Conservation (phyloP, 2,797 vertebrate species). For the Sebastolobus alascanus region DNA sequence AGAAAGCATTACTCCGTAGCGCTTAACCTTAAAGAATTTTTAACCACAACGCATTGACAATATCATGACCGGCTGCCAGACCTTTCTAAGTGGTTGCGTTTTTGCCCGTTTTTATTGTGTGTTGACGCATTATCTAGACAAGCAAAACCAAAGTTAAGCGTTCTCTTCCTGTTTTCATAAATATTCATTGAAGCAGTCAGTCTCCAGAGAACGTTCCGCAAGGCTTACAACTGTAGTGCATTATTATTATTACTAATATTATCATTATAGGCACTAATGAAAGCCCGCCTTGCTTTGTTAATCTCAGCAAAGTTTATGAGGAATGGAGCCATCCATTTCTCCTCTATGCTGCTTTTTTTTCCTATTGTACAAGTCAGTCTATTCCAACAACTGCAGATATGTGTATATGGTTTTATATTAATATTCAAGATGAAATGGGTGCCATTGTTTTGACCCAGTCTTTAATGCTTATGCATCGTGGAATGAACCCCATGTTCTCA, state of each 20-base stretch:
- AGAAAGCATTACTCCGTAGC: not conserved
- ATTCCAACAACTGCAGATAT: conserved; percentile 14
- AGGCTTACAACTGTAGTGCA: conserved; percentile 1
- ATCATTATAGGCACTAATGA: conserved; percentile 2
- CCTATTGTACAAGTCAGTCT: conserved; percentile 1
- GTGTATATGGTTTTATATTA: not conserved
- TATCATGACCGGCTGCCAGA: not conserved
- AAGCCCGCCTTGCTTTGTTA: not conserved
- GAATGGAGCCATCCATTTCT: not conserved
- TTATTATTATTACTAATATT: not conserved
- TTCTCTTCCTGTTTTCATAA: conserved; percentile 11
- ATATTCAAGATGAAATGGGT: conserved; percentile 22
- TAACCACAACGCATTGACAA: not conserved
- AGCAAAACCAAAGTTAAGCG: conserved; percentile 13
- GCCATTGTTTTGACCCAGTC: conserved; percentile 42
- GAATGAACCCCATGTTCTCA: conserved; percentile 60
- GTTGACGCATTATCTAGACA: conserved; percentile 7
- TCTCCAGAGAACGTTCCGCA: not conserved
- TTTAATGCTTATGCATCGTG: conserved; percentile 38
- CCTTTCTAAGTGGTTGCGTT: conserved; percentile 14
- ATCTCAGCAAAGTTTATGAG: not conserved
- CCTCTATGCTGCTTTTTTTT: conserved; percentile 6
- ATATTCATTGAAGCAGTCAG: conserved; percentile 14
- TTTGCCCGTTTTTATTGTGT: conserved; percentile 13
- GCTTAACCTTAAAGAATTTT: not conserved